Evolutionary conservation across 1,140 invertebrate species (phyloP).

Genomic region (Drosophila persimilis): DNA sequence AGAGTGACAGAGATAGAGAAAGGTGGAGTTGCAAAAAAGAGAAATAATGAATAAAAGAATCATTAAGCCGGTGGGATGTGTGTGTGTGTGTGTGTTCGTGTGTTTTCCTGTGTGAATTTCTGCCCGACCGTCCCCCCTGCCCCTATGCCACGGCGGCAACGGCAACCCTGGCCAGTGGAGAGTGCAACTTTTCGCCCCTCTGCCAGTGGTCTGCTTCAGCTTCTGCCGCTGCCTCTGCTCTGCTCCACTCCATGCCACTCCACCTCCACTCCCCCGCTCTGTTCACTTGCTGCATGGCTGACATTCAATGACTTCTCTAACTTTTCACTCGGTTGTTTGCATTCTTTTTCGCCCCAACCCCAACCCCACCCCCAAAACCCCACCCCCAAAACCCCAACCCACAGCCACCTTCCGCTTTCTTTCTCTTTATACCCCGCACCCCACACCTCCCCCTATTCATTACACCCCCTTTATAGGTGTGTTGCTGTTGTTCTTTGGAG

Average conservation of each 20-base stretch:
- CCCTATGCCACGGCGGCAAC: too few relatives aligned
- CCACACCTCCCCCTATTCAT: not conserved
- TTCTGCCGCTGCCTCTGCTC: too few relatives aligned
- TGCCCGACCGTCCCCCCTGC: not conserved
- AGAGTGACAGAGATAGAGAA: not conserved
- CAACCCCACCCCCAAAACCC: not conserved
- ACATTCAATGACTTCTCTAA: conserved; percentile 80
- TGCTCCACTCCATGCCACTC: not conserved
- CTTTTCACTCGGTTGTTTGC: conserved; percentile 72
- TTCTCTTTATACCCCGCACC: not conserved
- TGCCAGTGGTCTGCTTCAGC: too few relatives aligned
- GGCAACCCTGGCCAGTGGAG: conserved; percentile 50
- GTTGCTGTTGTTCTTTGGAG: conserved; percentile 63
- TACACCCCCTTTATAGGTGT: conserved; percentile 9
- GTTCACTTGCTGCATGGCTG: conserved; percentile 68
- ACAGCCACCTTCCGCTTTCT: not conserved
- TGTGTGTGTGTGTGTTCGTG: conserved; percentile 3
- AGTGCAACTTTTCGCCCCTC: conserved; percentile 34
- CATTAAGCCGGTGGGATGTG: conserved; percentile 68
- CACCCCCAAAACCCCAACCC: not conserved
- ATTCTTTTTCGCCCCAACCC: conserved; percentile 30
- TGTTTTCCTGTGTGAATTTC: not conserved
- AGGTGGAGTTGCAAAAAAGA: conserved; percentile 21
- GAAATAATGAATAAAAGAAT: conserved; percentile 81
- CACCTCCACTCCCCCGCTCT: conserved; percentile 14